These are phyloP conservation scores for Bombus breviceps DNA, from an alignment of 1,140 invertebrate species.

Conservation along the genomic window DNA sequence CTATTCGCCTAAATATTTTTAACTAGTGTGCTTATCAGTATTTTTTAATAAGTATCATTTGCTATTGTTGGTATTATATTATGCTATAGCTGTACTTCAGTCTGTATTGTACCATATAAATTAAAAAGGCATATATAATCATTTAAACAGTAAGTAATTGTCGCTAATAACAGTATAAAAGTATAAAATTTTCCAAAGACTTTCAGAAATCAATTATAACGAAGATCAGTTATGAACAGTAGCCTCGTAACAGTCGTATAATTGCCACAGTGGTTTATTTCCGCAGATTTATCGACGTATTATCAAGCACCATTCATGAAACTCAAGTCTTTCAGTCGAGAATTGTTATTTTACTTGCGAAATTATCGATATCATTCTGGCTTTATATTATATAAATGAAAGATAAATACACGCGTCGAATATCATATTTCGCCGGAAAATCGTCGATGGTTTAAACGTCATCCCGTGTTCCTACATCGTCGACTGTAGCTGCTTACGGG, in stretches of 20 bases:
- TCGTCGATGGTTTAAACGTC: not conserved
- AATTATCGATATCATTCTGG: not conserved
- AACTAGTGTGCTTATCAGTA: not conserved
- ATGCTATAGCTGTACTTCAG: no score
- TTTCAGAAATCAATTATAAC: not conserved
- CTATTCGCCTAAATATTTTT: not conserved
- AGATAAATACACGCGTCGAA: not conserved
- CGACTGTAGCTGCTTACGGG: slow-evolving; percentile 7
- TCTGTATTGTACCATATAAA: not conserved
- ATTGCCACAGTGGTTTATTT: not conserved
- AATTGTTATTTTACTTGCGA: not conserved
- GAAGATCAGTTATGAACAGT: not conserved
- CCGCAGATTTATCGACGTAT: not conserved
- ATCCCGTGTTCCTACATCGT: slow-evolving; percentile 22
- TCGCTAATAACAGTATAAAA: not conserved
- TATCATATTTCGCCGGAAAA: not conserved
- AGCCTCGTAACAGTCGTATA: not conserved
- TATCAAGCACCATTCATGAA: not conserved
- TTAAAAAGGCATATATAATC: not conserved
- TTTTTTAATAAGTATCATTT: not conserved
- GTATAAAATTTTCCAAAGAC: not conserved
- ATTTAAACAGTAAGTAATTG: not conserved
- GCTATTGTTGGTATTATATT: not conserved
- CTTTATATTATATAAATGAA: not conserved
- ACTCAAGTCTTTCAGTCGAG: not conserved